Conservation (phyloP, 2,888 invertebrate genomes). For the Steinernema scapterisci region DNA sequence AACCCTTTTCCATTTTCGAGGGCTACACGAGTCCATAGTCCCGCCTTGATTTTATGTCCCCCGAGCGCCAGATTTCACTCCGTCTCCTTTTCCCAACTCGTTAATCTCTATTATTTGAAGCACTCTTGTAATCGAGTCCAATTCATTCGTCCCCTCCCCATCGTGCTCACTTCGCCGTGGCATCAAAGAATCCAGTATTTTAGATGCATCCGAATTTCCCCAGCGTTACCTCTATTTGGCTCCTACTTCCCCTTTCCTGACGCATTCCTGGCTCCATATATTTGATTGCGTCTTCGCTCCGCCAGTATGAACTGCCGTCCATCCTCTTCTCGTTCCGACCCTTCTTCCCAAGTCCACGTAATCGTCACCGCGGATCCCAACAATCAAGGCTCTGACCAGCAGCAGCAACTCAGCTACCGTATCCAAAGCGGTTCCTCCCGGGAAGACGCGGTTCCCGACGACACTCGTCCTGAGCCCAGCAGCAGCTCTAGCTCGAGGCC, state of each 20-base stretch:
- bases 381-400: neutral
- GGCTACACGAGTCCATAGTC: slow-evolving; percentile 29
- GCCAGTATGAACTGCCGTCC: slow-evolving; percentile 30
- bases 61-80: slow-evolving; percentile 29
- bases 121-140: slow-evolving; percentile 30
- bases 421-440: slow-evolving; percentile 17
- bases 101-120: slow-evolving; percentile 33
- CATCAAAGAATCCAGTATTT: slow-evolving; percentile 5
- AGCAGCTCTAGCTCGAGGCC: neutral
- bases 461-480: neutral
- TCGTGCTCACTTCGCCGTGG: neutral
- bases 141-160: slow-evolving; percentile 1
- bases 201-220: slow-evolving; percentile 7
- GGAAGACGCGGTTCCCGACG: neutral
- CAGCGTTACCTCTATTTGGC: no score
- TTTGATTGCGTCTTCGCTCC: neutral
- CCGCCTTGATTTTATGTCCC: slow-evolving; percentile 32
- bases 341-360: slow-evolving; percentile 45
- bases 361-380: slow-evolving; percentile 44
- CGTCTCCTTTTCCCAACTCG: slow-evolving; percentile 16
- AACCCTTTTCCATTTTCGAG: slow-evolving; percentile 32
- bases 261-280: neutral
- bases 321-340: slow-evolving; percentile 23
- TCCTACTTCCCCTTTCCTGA: neutral
- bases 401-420: slow-evolving; percentile 18